phyloP scores from a whole-genome alignment of 1,140 invertebrate genomes.

The Zaprionus ghesquierei region DNA sequence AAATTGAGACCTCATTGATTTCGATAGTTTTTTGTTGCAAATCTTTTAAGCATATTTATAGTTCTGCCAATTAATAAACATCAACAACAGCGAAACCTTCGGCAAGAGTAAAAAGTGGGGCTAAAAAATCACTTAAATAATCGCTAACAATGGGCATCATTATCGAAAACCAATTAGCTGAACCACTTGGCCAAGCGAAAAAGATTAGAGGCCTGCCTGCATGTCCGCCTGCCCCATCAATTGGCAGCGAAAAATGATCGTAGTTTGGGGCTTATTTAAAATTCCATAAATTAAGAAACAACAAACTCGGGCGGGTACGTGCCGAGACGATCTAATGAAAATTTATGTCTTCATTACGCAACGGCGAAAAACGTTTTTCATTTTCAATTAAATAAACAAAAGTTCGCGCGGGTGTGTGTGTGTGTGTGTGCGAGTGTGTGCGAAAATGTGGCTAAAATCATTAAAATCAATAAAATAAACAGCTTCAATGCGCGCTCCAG shows the following conservation, averaged over 20 bases:
- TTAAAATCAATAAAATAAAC: constrained; percentile 80
- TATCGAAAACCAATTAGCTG: constrained; percentile 29
- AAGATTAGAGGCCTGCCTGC: neutral
- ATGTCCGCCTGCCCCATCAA: too few relatives aligned
- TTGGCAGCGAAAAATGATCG: constrained; percentile 24
- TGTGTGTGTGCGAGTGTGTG: neutral
- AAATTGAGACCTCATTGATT: neutral
- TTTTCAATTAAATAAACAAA: constrained; percentile 2
- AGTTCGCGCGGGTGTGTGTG: neutral
- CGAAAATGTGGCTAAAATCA: constrained; percentile 72
- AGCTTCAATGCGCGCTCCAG: constrained; percentile 40
- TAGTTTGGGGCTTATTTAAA: constrained; percentile 58
- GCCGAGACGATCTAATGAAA: constrained; percentile 59
- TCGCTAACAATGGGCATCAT: constrained; percentile 43
- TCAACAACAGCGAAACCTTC: neutral
- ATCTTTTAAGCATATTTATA: neutral
- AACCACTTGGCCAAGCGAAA: constrained; percentile 28
- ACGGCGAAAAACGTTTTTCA: constrained; percentile 22
- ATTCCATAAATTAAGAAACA: constrained; percentile 75
- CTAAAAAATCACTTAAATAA: constrained; percentile 17
- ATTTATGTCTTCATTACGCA: constrained; percentile 70
- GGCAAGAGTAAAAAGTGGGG: neutral
- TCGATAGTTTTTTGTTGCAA: neutral
- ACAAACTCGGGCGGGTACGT: constrained; percentile 25
- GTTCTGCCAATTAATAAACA: neutral